Evolutionary conservation across 2,113 vertebrate species (phyloP).

Genomic region (Cisticola juncidis): DNA sequence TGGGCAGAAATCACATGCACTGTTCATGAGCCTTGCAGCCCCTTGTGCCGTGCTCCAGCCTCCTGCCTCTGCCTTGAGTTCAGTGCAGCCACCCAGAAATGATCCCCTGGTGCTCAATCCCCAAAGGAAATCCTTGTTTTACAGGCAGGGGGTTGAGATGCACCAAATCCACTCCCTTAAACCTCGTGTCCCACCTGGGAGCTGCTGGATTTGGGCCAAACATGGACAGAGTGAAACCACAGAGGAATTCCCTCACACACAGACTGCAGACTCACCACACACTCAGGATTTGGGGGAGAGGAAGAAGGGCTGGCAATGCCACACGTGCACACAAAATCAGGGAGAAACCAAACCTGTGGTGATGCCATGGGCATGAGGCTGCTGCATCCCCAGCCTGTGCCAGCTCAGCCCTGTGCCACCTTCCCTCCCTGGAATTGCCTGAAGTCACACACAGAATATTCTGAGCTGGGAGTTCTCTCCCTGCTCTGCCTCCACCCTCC

Average conservation of each 20-base stretch:
- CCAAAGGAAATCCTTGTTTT: background rate
- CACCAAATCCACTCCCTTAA: background rate
- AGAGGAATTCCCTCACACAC: background rate
- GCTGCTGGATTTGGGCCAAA: background rate
- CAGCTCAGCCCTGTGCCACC: background rate
- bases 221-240: fast-evolving
- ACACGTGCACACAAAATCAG: background rate
- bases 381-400: background rate
- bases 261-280: background rate
- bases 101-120: background rate
- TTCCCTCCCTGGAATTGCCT: background rate
- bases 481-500: background rate
- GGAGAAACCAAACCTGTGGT: background rate
- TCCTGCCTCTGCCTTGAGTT: background rate
- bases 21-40: background rate
- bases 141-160: background rate
- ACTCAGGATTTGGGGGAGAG: background rate
- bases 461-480: background rate
- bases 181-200: background rate
- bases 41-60: background rate
- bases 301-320: background rate
- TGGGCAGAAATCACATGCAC: fast-evolving
- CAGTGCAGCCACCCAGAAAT: background rate
- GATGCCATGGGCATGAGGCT: background rate
- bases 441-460: background rate